Conservation (phyloP, 2,888 invertebrate genomes). For the Melitaea athalia region DNA sequence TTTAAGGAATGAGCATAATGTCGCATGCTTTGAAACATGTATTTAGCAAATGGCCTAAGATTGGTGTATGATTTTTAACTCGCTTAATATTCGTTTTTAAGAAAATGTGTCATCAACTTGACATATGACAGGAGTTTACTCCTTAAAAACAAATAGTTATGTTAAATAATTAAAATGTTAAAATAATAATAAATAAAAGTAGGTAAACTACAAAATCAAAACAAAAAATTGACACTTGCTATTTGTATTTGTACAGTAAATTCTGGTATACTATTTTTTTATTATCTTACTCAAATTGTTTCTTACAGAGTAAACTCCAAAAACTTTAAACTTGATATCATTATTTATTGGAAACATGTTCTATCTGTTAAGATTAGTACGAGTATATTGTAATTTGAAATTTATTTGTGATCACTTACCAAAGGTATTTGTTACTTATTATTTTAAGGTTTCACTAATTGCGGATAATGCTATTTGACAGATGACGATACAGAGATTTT, state of each 20-base stretch:
- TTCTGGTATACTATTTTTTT: too few relatives aligned
- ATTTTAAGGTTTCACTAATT: neutral
- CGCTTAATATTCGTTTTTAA: neutral
- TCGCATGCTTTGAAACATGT: neutral
- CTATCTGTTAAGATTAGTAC: neutral
- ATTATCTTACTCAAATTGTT: too few relatives aligned
- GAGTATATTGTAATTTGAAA: neutral
- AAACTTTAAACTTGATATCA: neutral
- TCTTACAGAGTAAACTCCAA: neutral
- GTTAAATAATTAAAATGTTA: too few relatives aligned
- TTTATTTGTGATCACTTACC: neutral
- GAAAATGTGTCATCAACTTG: too few relatives aligned
- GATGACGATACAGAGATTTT: too few relatives aligned
- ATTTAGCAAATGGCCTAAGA: slow-evolving; percentile 4
- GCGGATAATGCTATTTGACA: too few relatives aligned
- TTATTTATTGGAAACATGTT: neutral
- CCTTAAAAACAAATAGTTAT: too few relatives aligned
- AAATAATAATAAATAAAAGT: too few relatives aligned
- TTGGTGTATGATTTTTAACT: neutral
- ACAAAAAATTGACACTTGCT: too few relatives aligned
- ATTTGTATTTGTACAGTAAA: too few relatives aligned
- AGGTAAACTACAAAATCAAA: too few relatives aligned
- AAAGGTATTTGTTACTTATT: slow-evolving; percentile 1
- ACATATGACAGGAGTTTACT: neutral
- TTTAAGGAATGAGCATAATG: neutral